Base-by-base conservation (phyloP, 1,140 invertebrate genomes). In the Campoletis sonorensis region DNA sequence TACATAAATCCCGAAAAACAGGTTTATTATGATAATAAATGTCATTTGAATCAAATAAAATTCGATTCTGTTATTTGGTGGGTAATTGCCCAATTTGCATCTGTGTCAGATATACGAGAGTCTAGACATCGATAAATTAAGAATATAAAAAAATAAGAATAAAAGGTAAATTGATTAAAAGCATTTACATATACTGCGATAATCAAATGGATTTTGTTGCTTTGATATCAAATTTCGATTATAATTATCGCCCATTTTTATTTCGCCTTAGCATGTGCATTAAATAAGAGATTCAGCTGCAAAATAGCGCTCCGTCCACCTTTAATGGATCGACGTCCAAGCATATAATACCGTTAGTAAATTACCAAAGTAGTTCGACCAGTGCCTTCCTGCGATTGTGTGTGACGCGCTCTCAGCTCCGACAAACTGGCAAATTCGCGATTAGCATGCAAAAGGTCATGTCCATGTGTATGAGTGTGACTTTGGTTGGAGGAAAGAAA, bases 391-490 rank as follows among this genome's bases (percentile, higher is more conserved):
- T 75, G 37, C 13, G 45, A 54, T 49, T 75, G 21, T 26, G 21
- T 26, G 33, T 67, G 58, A 40, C 13, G 61, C 37, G 40, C 54
- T 4, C n/a, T 15, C 64, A 23, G 40, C 64, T 54, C 68, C 30
- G 70, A 80, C 71, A 45, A 67, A 67, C 30, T 61, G 33, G 70
- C 70, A 73, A 54, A 78, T 45, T 82, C 54, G 54, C 75, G 72
- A 79, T 82, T 82, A 82, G 68, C 76, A 82, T 82, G 75, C 76
- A 45, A 81, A 81, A 82, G 81, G 68, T 82, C 71, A 51, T 64
- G 51, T 45, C 21, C 49, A n/a, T 13, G n/a, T 23, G 27, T 13
- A 5, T 23, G 54, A 45, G 37, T 61, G 76, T 61, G 76, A 45
- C 30, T 78, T 64, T n/a, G 58, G 4, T 61, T 27, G n/a, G 10